Percentiles rank a stretch among this genome's conserved stretches.
Conservation (phyloP, 2,888 invertebrate genomes). For the Rhagophthalmus giganteus region DNA sequence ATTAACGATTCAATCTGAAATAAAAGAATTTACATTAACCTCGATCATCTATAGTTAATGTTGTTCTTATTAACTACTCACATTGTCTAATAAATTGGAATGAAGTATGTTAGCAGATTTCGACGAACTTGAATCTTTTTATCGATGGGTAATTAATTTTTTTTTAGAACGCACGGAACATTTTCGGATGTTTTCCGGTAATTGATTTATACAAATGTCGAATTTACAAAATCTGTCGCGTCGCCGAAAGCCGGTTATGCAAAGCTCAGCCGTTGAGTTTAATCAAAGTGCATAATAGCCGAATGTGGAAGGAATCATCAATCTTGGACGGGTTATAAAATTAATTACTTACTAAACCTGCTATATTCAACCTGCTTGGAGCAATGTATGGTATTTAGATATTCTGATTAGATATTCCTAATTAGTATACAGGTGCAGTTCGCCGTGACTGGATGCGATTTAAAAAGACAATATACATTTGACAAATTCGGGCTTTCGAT, state of each 20-base stretch:
- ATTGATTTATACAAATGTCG: too few relatives aligned
- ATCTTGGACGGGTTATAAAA: conserved; percentile 24
- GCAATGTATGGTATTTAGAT: conserved; percentile 19
- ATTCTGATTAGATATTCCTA: conserved; percentile 30
- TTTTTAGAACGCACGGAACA: too few relatives aligned
- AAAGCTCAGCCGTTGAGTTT: conserved; percentile 2
- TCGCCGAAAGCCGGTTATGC: conserved; percentile 8
- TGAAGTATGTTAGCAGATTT: too few relatives aligned
- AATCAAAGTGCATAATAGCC: conserved; percentile 9
- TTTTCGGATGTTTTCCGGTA: too few relatives aligned
- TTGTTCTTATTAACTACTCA: too few relatives aligned
- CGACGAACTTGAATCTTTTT: too few relatives aligned
- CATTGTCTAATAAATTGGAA: too few relatives aligned
- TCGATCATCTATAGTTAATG: too few relatives aligned
- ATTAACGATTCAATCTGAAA: too few relatives aligned
- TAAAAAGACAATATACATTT: conserved; percentile 19
- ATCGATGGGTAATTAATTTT: too few relatives aligned
- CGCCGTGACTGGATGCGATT: conserved; percentile 24
- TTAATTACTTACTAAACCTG: conserved; percentile 17
- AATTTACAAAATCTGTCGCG: too few relatives aligned
- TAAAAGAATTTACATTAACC: too few relatives aligned
- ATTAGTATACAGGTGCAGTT: conserved; percentile 33
- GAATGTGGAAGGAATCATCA: conserved; percentile 21
- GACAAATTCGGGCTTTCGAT: conserved; percentile 3
- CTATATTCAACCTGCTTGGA: conserved; percentile 22